Evolutionary conservation across 1,140 invertebrate species (phyloP).

Genomic region (Aphelinus certus): DNA sequence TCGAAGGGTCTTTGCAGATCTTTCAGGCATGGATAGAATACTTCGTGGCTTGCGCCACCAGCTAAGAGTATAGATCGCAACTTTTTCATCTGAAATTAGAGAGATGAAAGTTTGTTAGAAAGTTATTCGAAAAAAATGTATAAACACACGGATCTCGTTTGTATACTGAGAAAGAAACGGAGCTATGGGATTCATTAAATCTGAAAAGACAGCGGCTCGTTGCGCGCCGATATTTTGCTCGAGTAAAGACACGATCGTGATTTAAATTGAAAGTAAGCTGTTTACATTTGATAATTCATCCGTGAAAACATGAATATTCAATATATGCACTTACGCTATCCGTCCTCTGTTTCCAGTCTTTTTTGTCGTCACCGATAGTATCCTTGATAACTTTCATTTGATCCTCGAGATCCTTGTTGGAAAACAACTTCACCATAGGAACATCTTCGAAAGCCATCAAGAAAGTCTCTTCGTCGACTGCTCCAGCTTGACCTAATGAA

Average conservation of each 20-base stretch:
- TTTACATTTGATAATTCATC: too few species aligned
- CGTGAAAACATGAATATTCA: not conserved
- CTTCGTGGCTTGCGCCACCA: conserved; percentile 82
- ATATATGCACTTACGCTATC: conserved; percentile 76
- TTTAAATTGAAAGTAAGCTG: too few species aligned
- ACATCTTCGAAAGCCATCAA: conserved; percentile 86
- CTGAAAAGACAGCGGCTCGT: too few species aligned
- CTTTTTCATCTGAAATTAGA: conserved; percentile 77
- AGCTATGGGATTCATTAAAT: too few species aligned
- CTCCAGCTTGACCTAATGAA: conserved; percentile 75
- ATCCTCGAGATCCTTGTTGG: conserved; percentile 85
- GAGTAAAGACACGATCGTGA: too few species aligned
- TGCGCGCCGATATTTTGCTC: too few species aligned
- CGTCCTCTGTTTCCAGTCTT: conserved; percentile 92
- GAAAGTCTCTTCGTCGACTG: conserved; percentile 89
- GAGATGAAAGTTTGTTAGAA: not conserved
- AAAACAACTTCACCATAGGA: conserved; percentile 84
- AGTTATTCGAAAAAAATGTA: not conserved
- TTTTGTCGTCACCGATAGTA: conserved; percentile 80
- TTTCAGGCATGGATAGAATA: conserved; percentile 83
- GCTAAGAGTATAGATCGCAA: conserved; percentile 84
- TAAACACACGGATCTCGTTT: too few species aligned
- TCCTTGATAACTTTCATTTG: conserved; percentile 80
- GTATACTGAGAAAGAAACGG: too few species aligned
- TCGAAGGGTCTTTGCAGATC: conserved; percentile 84